These are phyloP conservation scores for Nomada fucata DNA, from an alignment of 2,888 invertebrate species.

Conservation along the genomic window DNA sequence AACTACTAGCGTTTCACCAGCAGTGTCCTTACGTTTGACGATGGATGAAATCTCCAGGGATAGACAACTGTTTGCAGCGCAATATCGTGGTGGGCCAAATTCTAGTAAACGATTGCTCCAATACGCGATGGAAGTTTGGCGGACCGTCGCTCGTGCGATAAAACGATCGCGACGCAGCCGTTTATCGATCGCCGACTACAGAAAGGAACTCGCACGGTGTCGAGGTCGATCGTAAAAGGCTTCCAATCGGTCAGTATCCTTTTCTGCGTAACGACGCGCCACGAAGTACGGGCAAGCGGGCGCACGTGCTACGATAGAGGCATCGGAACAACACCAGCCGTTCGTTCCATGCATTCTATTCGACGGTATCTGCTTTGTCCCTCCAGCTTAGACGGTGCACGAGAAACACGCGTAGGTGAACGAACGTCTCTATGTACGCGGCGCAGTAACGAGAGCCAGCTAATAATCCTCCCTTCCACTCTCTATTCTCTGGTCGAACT, in stretches of 20 bases:
- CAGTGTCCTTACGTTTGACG: too few species aligned
- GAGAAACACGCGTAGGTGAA: conserved; percentile 62
- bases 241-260: conserved; percentile 69
- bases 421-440: conserved; percentile 55
- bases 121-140: background rate
- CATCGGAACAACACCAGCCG: conserved; percentile 37
- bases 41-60: too few species aligned
- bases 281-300: conserved; percentile 44
- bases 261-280: conserved; percentile 57
- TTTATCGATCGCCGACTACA: conserved; percentile 29
- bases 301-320: conserved; percentile 46
- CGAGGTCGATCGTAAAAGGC: conserved; percentile 61
- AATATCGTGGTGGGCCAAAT: too few species aligned
- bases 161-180: conserved; percentile 6
- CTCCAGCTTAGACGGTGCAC: conserved; percentile 35
- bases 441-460: conserved; percentile 59
- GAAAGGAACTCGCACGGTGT: conserved; percentile 22
- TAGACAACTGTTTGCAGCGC: too few species aligned
- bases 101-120: too few species aligned
- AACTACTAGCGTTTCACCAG: too few species aligned
- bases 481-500: conserved; percentile 15
- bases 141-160: background rate
- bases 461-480: conserved; percentile 57
- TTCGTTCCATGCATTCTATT: conserved; percentile 17
- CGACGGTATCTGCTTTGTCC: conserved; percentile 30